Evolutionary conservation across 2,888 invertebrate genomes (phyloP).

Genomic region (Piscicola geometra): DNA sequence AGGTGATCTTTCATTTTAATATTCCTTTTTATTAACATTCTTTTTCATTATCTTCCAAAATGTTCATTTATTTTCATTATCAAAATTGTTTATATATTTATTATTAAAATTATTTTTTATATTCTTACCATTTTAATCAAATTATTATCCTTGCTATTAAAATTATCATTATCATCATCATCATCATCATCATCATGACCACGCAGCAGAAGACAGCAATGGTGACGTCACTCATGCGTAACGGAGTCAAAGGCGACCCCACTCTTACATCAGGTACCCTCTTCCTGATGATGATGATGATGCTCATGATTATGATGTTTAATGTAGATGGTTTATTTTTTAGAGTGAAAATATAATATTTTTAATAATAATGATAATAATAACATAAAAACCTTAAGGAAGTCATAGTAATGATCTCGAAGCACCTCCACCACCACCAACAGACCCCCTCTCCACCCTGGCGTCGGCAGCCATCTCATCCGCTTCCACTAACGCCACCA

Average conservation of each 20-base stretch:
- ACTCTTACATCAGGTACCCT: not conserved
- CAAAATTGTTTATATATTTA: not conserved
- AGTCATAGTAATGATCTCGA: too few species aligned
- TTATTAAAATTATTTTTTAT: not conserved
- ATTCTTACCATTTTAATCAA: too few species aligned
- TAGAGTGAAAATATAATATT: too few species aligned
- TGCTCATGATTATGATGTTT: too few species aligned
- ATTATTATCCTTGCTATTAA: not conserved
- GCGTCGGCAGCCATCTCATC: conserved; percentile 67
- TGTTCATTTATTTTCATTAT: not conserved
- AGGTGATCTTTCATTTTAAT: not conserved
- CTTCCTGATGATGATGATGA: too few species aligned
- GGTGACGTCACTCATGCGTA: not conserved
- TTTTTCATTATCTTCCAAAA: not conserved
- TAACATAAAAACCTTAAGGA: too few species aligned
- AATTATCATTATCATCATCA: not conserved
- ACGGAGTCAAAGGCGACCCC: not conserved
- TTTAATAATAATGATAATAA: too few species aligned
- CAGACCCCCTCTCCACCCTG: conserved; percentile 68
- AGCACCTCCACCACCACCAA: not conserved
- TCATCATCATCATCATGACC: not conserved
- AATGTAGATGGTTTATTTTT: too few species aligned
- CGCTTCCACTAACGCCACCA: conserved; percentile 34
- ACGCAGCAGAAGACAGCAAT: not conserved
- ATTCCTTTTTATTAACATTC: too few species aligned